Percentiles rank a stretch among this genome's conserved stretches.
These are phyloP conservation scores for Illadopsis cleaveri DNA, from an alignment of 2,113 vertebrate species.

Conservation along the genomic window DNA sequence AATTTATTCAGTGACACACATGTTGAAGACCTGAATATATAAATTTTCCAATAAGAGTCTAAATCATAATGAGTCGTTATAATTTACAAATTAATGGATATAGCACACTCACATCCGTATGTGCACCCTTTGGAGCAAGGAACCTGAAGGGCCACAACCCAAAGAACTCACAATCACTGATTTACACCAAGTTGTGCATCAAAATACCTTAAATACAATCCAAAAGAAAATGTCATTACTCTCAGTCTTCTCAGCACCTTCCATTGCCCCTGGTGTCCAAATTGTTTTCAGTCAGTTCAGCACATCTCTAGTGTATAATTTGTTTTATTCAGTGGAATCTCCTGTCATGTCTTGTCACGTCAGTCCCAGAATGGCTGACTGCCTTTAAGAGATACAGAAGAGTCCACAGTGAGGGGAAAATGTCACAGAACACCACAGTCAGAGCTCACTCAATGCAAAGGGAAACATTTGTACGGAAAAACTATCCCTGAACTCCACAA, in stretches of 20 bases:
- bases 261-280: background rate
- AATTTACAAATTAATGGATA: background rate
- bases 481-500: background rate
- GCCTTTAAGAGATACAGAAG: slow-evolving; percentile 41
- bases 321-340: slow-evolving; percentile 60
- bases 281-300: slow-evolving; percentile 56
- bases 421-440: slow-evolving; percentile 23
- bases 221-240: background rate
- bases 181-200: background rate
- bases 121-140: background rate
- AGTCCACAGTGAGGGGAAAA: background rate
- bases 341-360: slow-evolving; percentile 39
- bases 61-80: background rate
- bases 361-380: slow-evolving; percentile 11
- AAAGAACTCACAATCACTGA: background rate
- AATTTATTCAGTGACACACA: background rate
- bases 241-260: slow-evolving; percentile 33
- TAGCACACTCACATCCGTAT: background rate
- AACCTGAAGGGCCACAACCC: background rate
- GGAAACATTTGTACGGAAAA: background rate
- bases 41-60: background rate
- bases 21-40: background rate
- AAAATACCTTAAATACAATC: background rate
- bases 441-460: background rate
- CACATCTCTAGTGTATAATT: slow-evolving; percentile 40